Percentiles rank a stretch among this genome's conserved stretches.
Evolutionary conservation across 2,797 vertebrate genomes (phyloP).

Genomic region (Gorsachius magnificus): DNA sequence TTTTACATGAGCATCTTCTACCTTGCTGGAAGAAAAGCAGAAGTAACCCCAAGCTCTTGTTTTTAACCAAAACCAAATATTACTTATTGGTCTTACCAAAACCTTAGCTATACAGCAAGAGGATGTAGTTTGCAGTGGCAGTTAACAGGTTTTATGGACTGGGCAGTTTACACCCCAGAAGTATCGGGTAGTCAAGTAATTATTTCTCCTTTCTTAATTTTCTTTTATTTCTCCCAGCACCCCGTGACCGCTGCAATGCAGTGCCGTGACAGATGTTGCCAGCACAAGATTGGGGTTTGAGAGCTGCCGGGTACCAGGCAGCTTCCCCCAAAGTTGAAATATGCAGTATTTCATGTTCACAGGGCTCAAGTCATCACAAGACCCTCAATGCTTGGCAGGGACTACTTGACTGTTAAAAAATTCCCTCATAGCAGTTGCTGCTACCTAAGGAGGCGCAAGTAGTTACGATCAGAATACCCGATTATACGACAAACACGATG

Average conservation of each 20-base stretch:
- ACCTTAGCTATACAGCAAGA: not conserved
- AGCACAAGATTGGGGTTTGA: not conserved
- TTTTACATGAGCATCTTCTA: slow-evolving; percentile 39
- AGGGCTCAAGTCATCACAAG: not conserved
- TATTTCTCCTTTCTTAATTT: not conserved
- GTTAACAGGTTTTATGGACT: not conserved
- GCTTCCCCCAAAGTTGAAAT: not conserved
- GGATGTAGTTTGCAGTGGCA: not conserved
- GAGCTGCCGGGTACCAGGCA: not conserved
- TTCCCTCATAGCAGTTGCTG: not conserved
- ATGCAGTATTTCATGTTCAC: not conserved
- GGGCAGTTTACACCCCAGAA: not conserved
- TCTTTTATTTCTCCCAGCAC: not conserved
- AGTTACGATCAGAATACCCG: not conserved
- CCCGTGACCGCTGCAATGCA: not conserved
- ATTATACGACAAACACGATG: not conserved
- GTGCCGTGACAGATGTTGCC: not conserved
- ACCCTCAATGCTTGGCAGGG: not conserved
- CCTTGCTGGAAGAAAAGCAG: slow-evolving; percentile 30
- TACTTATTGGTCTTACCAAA: not conserved
- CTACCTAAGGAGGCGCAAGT: not conserved
- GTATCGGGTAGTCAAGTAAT: not conserved
- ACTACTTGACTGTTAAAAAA: not conserved
- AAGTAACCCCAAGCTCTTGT: not conserved
- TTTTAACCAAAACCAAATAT: not conserved